Base-by-base conservation (phyloP, 2,113 vertebrate genomes). In the Brachionichthys hirsutus region DNA sequence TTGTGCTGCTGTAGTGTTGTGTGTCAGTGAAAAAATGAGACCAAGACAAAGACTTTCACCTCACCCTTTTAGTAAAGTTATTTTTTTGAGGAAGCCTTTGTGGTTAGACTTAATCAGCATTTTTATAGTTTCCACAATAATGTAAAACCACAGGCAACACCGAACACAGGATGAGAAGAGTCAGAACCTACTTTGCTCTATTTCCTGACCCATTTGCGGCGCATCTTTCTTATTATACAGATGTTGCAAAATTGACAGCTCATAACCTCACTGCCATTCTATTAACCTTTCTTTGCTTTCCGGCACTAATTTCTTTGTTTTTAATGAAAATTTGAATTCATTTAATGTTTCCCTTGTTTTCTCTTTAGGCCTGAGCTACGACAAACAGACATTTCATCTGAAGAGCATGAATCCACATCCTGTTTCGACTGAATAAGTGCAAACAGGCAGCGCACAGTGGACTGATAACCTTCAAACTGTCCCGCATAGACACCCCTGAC, bases 401-500 rank as follows among this genome's bases (percentile, higher is more conserved):
- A 77, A 49, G 64, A 70, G 51, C 77, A 82, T 82, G 77, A 85
- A 64, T 80, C 73, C 62, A 78, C 79, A 80, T 77, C 82, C 84
- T 86, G 75, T 77, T 73, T 80, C 72, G 67, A 41, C 70, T 70
- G 63, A 77, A 70, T 84, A 79, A 69, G 61, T 75, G 59, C 75
- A 63, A 77, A 65, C 70, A 59, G 58, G 54, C 67, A 70, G 66
- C 73, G 20, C 44, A 68, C 57, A 62, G 64, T 64, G 72, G 90
- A 9, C 91, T 94, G 66, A 92, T 93, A 83, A 94, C 73, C 93
- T 93, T 85, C 88, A 92, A 85, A 94, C 93, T 70, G 91, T 60
- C 93, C 45, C 94, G 94, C 90, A 93, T 93, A 90, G 91, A 93
- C 85, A 93, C 94, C 10, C 92, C 93, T 0, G 94, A 96, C 81